phyloP scores from a whole-genome alignment of 2,797 vertebrate species.

The Smutsia gigantea region DNA sequence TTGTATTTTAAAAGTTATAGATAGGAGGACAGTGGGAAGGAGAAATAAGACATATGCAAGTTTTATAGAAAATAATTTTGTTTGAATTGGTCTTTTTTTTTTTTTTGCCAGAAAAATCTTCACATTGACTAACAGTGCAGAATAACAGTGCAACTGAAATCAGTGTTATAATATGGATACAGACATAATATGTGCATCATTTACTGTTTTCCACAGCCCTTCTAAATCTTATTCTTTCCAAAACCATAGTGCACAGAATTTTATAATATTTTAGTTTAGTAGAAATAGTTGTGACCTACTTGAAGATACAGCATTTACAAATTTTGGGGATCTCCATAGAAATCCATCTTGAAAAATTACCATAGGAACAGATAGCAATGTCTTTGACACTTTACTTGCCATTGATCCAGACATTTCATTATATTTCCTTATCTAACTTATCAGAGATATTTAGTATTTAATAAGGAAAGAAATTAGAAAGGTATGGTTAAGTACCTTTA shows the following conservation, averaged over 20 bases:
- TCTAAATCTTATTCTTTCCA: background rate
- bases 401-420: background rate
- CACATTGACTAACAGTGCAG: background rate
- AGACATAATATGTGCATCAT: background rate
- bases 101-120: background rate
- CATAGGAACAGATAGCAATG: background rate
- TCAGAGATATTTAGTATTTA: conserved; percentile 30
- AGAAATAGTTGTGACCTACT: background rate
- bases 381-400: background rate
- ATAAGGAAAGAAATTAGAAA: conserved; percentile 42
- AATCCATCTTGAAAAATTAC: background rate
- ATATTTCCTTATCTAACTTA: background rate
- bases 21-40: background rate
- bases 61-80: background rate
- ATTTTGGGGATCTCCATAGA: background rate
- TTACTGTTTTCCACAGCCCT: background rate
- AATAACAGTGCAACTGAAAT: background rate
- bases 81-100: background rate
- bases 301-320: background rate
- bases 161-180: background rate
- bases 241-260: background rate
- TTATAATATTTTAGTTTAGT: background rate
- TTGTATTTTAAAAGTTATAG: background rate
- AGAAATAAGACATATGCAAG: background rate
- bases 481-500: conserved; percentile 1